These are phyloP conservation scores for Rhizoglyphus robini DNA, from an alignment of 1,140 invertebrate genomes.

Conservation along the genomic window DNA sequence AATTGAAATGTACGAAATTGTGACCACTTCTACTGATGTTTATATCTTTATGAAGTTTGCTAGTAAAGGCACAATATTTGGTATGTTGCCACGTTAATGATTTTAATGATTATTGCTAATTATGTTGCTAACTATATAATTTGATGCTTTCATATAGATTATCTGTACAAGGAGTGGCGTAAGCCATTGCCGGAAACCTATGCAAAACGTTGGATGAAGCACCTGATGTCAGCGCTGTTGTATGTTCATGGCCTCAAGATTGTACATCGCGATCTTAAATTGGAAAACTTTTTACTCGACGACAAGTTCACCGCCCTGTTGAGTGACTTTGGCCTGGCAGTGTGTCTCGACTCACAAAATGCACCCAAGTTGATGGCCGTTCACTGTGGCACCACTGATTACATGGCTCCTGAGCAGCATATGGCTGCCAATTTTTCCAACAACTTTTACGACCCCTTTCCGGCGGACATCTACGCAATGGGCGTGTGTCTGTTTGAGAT, in stretches of 20 bases:
- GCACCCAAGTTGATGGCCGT: constrained; percentile 17
- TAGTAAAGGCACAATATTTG: not conserved
- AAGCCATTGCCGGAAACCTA: constrained; percentile 14
- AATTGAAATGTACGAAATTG: constrained; percentile 21
- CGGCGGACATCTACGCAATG: constrained; percentile 21
- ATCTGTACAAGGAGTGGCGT: not conserved
- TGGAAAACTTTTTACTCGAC: constrained; percentile 23
- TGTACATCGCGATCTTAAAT: constrained; percentile 23
- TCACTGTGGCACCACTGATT: constrained; percentile 27
- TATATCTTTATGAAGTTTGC: constrained; percentile 25
- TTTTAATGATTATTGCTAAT: not conserved
- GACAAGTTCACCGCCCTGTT: constrained; percentile 15
- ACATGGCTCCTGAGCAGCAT: constrained; percentile 32
- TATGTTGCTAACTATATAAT: not conserved
- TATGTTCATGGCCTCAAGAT: constrained; percentile 18
- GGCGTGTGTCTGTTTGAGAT: constrained; percentile 31
- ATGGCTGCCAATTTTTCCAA: too few relatives aligned
- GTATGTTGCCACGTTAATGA: not conserved
- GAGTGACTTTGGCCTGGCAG: constrained; percentile 22
- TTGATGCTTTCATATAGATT: not conserved
- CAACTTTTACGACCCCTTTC: not conserved
- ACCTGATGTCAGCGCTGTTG: not conserved
- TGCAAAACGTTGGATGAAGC: constrained; percentile 17
- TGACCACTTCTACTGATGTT: constrained; percentile 16
- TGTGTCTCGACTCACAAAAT: not conserved